Evolutionary conservation across 30 jellyfish, hydroid and myxozoan genomes (phyloP).

Genomic region (Mastigias papua): DNA sequence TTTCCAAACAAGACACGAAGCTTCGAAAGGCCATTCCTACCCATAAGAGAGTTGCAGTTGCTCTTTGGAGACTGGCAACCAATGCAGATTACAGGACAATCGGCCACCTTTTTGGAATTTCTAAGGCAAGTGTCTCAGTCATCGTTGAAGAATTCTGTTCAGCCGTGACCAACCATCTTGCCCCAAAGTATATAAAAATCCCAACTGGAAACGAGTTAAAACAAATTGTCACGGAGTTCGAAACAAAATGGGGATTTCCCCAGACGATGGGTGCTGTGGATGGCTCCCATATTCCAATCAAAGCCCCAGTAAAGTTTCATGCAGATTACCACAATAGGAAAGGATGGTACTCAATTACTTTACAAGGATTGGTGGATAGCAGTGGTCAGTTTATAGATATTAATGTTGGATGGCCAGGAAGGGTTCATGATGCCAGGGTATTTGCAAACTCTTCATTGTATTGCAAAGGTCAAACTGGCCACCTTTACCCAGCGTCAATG

Average conservation of each 20-base stretch:
- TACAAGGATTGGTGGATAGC: slow-evolving; percentile 46
- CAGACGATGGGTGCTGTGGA: slow-evolving; percentile 62
- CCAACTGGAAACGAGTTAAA: slow-evolving; percentile 11
- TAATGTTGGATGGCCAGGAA: slow-evolving; percentile 61
- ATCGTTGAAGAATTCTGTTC: slow-evolving; percentile 41
- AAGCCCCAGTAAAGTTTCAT: slow-evolving; percentile 51
- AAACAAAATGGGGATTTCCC: slow-evolving; percentile 60
- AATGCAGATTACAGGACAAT: slow-evolving; percentile 33
- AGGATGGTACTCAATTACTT: slow-evolving; percentile 47
- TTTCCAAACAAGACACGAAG: slow-evolving; percentile 14
- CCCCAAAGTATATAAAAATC: slow-evolving; percentile 29
- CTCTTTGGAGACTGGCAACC: slow-evolving; percentile 42
- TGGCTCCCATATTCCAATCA: slow-evolving; percentile 69
- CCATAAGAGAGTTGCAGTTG: slow-evolving; percentile 5
- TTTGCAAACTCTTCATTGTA: slow-evolving; percentile 34
- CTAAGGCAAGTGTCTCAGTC: slow-evolving; percentile 49
- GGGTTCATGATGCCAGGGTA: slow-evolving; percentile 54
- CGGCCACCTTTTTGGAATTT: slow-evolving; percentile 48
- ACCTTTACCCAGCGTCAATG: slow-evolving; percentile 2
- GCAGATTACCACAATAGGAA: slow-evolving; percentile 56
- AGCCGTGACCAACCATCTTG: neutral
- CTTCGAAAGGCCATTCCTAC: slow-evolving; percentile 30
- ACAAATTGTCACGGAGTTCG: slow-evolving; percentile 5
- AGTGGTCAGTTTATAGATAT: slow-evolving; percentile 44
- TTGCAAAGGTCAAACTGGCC: slow-evolving; percentile 18